phyloP scores from a whole-genome alignment of 2,113 vertebrate genomes.

The Chionodraco myersi region DNA sequence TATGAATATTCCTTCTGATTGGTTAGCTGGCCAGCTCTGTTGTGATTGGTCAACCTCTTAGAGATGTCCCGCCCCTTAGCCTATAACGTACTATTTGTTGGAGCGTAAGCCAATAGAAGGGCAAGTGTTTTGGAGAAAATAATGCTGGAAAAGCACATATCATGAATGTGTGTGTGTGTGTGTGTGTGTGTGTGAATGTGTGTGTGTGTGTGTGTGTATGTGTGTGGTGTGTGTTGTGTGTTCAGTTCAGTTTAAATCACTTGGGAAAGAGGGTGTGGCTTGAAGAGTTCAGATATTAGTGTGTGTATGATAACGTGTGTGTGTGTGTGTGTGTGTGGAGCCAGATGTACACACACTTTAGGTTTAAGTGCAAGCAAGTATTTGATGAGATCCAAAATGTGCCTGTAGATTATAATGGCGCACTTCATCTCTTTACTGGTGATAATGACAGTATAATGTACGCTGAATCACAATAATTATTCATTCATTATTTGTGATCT shows the following conservation, averaged over 20 bases:
- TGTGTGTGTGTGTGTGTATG: slow-evolving; percentile 41
- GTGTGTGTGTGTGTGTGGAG: background rate
- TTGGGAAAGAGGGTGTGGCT: slow-evolving; percentile 4
- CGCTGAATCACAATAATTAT: slow-evolving; percentile 11
- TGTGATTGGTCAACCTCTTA: no score
- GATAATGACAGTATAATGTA: background rate
- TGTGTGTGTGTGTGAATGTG: slow-evolving; percentile 38
- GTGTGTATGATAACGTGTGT: background rate
- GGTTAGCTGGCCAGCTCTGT: no score
- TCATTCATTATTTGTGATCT: slow-evolving; percentile 8
- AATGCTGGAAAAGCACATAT: no score
- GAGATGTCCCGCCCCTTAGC: no score
- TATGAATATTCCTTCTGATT: no score
- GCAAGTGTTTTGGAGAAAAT: no score
- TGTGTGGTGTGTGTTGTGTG: slow-evolving; percentile 24
- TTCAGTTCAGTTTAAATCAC: slow-evolving; percentile 24
- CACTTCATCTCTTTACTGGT: background rate
- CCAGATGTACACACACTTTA: background rate
- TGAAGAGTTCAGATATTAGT: background rate
- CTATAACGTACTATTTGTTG: no score
- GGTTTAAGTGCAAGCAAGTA: no score
- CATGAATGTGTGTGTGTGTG: slow-evolving; percentile 22
- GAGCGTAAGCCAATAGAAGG: no score
- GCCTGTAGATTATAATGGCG: background rate
- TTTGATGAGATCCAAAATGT: no score